Evolutionary conservation across 2,797 vertebrate genomes (phyloP).

Genomic region (Rallus crepitans): DNA sequence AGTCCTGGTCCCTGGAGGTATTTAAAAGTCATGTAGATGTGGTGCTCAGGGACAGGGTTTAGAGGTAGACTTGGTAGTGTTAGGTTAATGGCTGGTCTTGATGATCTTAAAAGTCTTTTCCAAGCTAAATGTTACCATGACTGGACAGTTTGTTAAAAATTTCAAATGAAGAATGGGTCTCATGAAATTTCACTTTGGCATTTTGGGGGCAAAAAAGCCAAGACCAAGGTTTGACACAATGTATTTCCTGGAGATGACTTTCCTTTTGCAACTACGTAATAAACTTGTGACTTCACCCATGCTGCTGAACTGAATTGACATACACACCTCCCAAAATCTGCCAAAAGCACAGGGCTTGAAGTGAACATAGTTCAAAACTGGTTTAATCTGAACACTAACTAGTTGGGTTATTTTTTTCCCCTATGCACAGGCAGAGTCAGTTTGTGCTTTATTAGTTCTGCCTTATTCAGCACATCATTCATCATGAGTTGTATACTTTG

Average conservation of each 20-base stretch:
- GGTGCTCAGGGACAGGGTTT: too few relatives aligned
- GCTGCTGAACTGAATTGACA: background rate
- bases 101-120: too few relatives aligned
- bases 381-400: background rate
- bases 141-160: background rate
- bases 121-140: too few relatives aligned
- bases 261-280: background rate
- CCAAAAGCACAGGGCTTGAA: background rate
- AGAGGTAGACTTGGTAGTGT: too few relatives aligned
- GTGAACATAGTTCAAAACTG: background rate
- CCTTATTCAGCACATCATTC: background rate
- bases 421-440: background rate
- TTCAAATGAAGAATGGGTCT: background rate
- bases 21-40: too few relatives aligned
- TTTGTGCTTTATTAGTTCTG: background rate
- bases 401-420: background rate
- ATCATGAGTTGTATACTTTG: background rate
- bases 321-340: background rate
- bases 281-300: background rate
- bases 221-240: background rate
- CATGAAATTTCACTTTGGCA: background rate
- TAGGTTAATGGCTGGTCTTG: too few relatives aligned
- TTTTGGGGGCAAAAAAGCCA: background rate
- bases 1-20: too few relatives aligned
- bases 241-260: background rate